A percentile compares a stretch with the other conserved stretches of the same genome.
These are phyloP conservation scores for Penaeus chinensis DNA, from an alignment of 1,140 invertebrate species.

Conservation along the genomic window DNA sequence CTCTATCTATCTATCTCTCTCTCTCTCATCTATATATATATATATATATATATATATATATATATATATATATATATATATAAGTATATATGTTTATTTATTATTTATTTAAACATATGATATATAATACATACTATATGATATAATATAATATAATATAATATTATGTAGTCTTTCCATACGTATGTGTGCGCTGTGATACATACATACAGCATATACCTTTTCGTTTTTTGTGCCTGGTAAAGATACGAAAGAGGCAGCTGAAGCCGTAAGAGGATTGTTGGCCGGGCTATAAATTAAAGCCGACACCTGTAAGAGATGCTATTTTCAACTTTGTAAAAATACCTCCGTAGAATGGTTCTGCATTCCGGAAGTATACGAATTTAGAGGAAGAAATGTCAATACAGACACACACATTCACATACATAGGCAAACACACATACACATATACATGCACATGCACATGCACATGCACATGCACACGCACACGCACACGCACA, in stretches of 20 bases:
- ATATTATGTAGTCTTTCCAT: not conserved
- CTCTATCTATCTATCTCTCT: not conserved
- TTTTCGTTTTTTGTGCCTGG: no score
- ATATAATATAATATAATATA: not conserved
- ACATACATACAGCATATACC: no score
- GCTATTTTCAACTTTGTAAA: no score
- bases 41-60: not conserved
- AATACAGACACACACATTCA: not conserved
- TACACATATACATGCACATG: not conserved
- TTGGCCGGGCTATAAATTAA: no score
- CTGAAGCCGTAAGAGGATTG: no score
- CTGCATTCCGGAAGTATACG: no score
- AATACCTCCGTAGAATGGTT: no score
- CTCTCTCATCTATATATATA: not conserved
- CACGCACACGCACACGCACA: not conserved
- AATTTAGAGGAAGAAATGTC: no score
- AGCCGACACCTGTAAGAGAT: no score
- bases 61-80: not conserved
- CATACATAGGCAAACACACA: not conserved
- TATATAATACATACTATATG: not conserved
- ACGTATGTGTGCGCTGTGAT: not conserved
- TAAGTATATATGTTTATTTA: conserved; percentile 22
- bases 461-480: not conserved
- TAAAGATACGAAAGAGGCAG: no score
- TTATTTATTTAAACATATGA: conserved; percentile 36